Evolutionary conservation across 2,797 vertebrate genomes (phyloP).

Genomic region (Channa striata): DNA sequence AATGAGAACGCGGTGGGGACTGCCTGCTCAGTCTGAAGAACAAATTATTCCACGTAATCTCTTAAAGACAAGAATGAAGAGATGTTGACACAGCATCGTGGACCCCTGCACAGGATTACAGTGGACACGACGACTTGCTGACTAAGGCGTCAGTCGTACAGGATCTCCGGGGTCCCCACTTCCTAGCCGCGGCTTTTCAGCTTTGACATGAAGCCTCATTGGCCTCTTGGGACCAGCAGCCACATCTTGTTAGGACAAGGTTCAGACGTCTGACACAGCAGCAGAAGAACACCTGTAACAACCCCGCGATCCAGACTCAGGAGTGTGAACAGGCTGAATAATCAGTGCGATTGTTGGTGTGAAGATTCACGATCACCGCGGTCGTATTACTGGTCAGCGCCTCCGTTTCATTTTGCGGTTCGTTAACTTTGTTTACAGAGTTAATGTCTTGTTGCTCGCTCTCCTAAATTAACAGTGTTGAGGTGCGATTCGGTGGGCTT

Average conservation of each 20-base stretch:
- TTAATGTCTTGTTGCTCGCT: too few relatives aligned
- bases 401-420: too few relatives aligned
- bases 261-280: slow-evolving; percentile 4
- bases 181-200: slow-evolving; percentile 17
- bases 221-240: slow-evolving; percentile 12
- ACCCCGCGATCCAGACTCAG: neutral
- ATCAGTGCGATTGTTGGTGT: neutral
- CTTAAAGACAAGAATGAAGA: neutral
- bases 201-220: slow-evolving; percentile 17
- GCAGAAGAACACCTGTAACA: neutral
- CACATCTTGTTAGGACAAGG: slow-evolving; percentile 30
- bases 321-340: neutral
- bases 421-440: too few relatives aligned
- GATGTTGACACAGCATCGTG: neutral
- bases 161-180: neutral
- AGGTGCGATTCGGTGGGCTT: neutral
- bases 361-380: neutral
- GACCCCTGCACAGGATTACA: slow-evolving; percentile 24
- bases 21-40: neutral
- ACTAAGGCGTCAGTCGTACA: too few relatives aligned
- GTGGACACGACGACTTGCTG: slow-evolving; percentile 7
- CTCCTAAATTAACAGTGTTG: too few relatives aligned
- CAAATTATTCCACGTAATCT: neutral
- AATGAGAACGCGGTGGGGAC: too few relatives aligned
- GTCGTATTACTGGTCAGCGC: too few relatives aligned